Percentiles rank a stretch among this genome's conserved stretches.
These are phyloP conservation scores for Squalus acanthias DNA, from an alignment of 2,797 vertebrate species.

Conservation along the genomic window DNA sequence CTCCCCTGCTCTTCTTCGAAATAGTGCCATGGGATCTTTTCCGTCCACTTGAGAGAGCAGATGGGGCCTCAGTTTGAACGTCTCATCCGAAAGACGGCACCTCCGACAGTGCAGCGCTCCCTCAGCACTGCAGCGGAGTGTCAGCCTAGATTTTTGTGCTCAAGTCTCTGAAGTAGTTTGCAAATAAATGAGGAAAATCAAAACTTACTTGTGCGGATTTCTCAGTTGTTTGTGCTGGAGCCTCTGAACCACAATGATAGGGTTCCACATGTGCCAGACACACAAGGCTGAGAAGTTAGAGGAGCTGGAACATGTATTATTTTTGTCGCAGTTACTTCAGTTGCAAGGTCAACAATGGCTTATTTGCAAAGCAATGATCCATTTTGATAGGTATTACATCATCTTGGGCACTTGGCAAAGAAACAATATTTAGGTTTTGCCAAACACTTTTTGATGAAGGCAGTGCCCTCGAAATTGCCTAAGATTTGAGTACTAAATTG, in stretches of 20 bases:
- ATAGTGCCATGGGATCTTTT: no score
- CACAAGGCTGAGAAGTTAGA: neutral
- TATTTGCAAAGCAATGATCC: neutral
- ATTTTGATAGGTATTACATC: neutral
- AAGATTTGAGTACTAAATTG: neutral
- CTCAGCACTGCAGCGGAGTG: no score
- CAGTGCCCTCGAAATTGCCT: neutral
- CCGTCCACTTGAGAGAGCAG: no score
- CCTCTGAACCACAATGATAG: neutral
- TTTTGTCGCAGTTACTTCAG: neutral
- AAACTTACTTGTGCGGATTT: neutral
- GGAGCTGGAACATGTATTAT: neutral
- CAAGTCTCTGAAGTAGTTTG: neutral
- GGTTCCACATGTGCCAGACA: neutral
- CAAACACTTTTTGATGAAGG: neutral
- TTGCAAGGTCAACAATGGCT: neutral
- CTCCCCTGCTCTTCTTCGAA: no score
- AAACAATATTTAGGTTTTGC: neutral
- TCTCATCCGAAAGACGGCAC: no score
- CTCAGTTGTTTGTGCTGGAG: neutral
- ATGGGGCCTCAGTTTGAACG: no score
- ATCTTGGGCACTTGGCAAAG: neutral
- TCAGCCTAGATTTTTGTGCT: no score
- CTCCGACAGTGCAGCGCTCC: no score
- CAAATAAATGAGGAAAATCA: neutral